phyloP scores from a whole-genome alignment of 1,140 invertebrate species.

The Aethina tumida region DNA sequence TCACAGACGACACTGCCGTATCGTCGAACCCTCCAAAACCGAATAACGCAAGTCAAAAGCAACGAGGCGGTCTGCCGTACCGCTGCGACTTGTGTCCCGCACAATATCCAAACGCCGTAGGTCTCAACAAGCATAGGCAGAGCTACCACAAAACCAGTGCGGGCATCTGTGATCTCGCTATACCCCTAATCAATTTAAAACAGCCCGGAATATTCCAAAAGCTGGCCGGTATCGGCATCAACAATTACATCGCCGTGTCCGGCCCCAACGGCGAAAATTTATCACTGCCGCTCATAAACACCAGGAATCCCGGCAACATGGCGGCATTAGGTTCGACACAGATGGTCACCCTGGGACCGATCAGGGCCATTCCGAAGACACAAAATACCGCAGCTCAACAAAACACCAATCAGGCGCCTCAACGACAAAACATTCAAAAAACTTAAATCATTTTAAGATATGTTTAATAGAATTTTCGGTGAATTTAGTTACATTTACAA shows the following conservation, averaged over 20 bases:
- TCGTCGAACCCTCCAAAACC: constrained; percentile 8
- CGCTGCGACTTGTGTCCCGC: constrained; percentile 62
- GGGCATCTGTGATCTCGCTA: constrained; percentile 46
- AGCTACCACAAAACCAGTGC: constrained; percentile 53
- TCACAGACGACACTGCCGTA: constrained; percentile 26
- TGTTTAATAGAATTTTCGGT: constrained; percentile 9
- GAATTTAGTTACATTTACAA: constrained; percentile 4
- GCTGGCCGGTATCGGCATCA: constrained; percentile 55
- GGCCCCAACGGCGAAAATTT: constrained; percentile 54
- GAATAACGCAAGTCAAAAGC: constrained; percentile 10
- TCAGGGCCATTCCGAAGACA: constrained; percentile 32
- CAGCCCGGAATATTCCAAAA: constrained; percentile 51
- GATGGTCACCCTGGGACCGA: constrained; percentile 56
- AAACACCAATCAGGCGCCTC: constrained; percentile 11
- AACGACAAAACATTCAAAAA: no score
- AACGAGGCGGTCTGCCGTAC: constrained; percentile 38
- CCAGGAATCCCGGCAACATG: constrained; percentile 53
- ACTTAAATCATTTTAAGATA: no score
- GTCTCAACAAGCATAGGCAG: constrained; percentile 56
- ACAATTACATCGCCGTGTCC: constrained; percentile 59
- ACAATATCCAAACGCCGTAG: constrained; percentile 54
- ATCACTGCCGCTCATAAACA: constrained; percentile 60
- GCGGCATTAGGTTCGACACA: constrained; percentile 54
- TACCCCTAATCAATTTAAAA: constrained; percentile 63
- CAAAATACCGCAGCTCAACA: constrained; percentile 5